Evolutionary conservation across 2,113 vertebrate genomes (phyloP).

Genomic region (Thomomys bottae): DNA sequence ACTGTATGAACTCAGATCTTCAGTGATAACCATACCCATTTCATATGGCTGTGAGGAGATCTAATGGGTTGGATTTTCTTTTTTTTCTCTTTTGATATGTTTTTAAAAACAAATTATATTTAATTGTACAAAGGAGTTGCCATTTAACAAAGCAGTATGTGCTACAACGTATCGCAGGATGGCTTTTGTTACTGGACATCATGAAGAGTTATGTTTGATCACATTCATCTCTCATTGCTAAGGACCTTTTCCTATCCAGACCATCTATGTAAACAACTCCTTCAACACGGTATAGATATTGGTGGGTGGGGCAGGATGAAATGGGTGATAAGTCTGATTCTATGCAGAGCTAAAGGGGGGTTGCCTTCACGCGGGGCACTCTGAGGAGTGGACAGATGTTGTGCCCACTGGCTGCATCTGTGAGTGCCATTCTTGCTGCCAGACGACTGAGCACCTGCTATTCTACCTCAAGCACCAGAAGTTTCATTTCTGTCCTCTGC

Average conservation of each 20-base stretch:
- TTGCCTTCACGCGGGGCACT: background rate
- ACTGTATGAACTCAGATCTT: background rate
- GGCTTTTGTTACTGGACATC: background rate
- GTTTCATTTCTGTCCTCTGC: conserved; percentile 56
- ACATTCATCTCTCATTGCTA: background rate
- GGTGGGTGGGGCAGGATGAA: too few species aligned
- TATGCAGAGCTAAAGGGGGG: too few species aligned
- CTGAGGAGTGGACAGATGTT: background rate
- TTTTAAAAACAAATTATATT: too few species aligned
- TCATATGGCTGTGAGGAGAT: background rate
- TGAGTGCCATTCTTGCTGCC: background rate
- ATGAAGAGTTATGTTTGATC: background rate
- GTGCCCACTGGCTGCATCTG: background rate
- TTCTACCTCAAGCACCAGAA: background rate
- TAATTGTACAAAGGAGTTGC: too few species aligned
- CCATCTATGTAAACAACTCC: background rate
- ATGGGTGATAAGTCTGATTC: background rate
- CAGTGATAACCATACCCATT: background rate
- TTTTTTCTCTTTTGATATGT: too few species aligned
- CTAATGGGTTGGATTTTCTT: background rate
- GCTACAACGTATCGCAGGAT: background rate
- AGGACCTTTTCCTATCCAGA: background rate
- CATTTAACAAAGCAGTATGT: too few species aligned
- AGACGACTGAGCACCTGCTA: background rate
- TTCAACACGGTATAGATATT: background rate